Evolutionary conservation across 2,113 vertebrate species (phyloP), one percentile per base, ranked within the genome.

Genomic region (Pseudopodoces humilis): DNA sequence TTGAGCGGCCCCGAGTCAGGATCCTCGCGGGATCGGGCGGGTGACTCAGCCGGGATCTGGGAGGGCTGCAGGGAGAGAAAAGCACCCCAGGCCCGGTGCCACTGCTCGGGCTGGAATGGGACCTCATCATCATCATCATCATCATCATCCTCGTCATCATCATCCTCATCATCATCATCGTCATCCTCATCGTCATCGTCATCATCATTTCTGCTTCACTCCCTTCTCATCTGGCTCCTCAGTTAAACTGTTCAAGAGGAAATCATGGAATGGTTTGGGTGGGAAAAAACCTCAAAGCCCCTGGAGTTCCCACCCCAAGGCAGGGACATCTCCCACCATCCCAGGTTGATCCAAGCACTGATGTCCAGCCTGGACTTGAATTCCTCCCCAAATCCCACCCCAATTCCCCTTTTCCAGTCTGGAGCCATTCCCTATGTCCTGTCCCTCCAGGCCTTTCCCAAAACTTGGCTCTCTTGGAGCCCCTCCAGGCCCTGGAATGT

Each of bases 371-470:
- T 27, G 22, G 13, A 37, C 30, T 64, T 10, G 39, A 39, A 39
- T 39, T 39, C 37, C 37, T 39, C 37, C 37, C 9, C 37, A 43
- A 1, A 13, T 79, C 59, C 75, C 74, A 62, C 0, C 47, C 24
- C 16, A 3, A 3, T 3, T 55, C 1, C 53, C 53, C 53, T 33
- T 5, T 55, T 3, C 5, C 53, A 31, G 6, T 11, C 6, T 4
- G 44, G 10, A 77, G 35, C 72, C 72, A 60, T 76, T 76, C 46
- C 72, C 71, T 58, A 41, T 0, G 2, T 75, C 55, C 55, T 75
- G 55, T 14, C 72, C 71, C 53, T 74, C 4, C 31, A n/a, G 2
- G 0, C 52, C 53, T 74, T 39, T 39, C 39, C 39, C 39, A 39
- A 39, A 39, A 12, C 37, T 39, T 39, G 37, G 37, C 37, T 39